Evolutionary conservation across 37 sponge, comb jelly and placozoan genomes (phyloP), one percentile per base, ranked within the genome.

Genomic region (Crambe crambe): DNA sequence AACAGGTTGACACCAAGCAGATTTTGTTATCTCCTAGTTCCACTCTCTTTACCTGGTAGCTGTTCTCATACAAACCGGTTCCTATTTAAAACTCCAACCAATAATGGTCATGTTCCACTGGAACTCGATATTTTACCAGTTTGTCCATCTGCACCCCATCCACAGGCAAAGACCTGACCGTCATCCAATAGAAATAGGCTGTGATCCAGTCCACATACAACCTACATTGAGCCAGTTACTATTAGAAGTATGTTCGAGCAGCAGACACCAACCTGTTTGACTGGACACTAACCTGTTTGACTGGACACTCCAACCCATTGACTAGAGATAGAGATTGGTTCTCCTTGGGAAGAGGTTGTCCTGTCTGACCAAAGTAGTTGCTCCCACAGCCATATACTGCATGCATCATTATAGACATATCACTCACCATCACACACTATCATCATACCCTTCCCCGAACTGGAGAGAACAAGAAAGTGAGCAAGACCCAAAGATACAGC

Each of bases 131-230:
- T 25, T 31, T 17, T 29, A 81, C 88, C 88, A 39, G 89, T 89
- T 54, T 89, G 89, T 68, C 89, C 89, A 64, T 89, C 89, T 27
- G 72, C 80, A 32, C 68, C 61, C 89, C 89, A 89, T 8, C 89
- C 89, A 83, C 84, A 77, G 23, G 66, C 56, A 6, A 37, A 78
- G 18, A 83, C 79, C 3, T 4, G 9, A 10, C 84, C 79, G 36
- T 72, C 47, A 23, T 4, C 58, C 30, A 27, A 20, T 36, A 89
- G 68, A 3, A 77, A 73, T 22, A 82, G 74, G 39, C 80, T 74
- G 68, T 89, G 89, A 60, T 89, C 84, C 20, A 89, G 47, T 1
- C 89, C 89, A 83, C 84, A 83, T 1, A 34, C 62, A 18, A 89
- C 68, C 89, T 89, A n/a, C 1, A 58, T 36, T 30, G 37, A 36